Evolutionary conservation across 2,888 invertebrate genomes (phyloP).

Genomic region (Drosophila diplacantha): DNA sequence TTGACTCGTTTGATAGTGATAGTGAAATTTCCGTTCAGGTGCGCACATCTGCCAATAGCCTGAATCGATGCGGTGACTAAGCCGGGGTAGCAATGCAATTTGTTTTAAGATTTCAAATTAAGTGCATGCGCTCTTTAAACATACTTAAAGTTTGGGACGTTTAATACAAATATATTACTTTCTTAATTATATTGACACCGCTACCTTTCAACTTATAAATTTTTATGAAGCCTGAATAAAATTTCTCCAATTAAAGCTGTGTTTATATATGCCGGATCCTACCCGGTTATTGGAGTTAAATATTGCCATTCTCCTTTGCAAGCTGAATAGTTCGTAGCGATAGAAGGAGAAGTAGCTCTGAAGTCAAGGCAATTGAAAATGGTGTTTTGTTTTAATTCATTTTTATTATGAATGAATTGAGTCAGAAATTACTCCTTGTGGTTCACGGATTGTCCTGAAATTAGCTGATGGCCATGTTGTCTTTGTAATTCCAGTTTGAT

Average conservation of each 20-base stretch:
- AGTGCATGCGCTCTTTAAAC: not conserved
- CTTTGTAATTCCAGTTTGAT: no score
- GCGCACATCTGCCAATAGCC: conserved; percentile 8
- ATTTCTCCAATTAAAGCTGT: not conserved
- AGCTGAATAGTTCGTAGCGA: no score
- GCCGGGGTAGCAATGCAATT: not conserved
- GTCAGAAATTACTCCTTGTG: no score
- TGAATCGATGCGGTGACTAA: not conserved
- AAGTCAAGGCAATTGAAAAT: no score
- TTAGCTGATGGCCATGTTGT: no score
- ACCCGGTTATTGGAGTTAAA: not conserved
- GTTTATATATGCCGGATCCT: no score
- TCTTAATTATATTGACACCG: not conserved
- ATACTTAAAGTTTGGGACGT: no score
- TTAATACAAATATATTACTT: not conserved
- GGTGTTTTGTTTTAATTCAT: no score
- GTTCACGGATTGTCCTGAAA: no score
- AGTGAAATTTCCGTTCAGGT: conserved; percentile 27
- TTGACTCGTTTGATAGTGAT: conserved; percentile 27
- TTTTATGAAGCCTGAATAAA: not conserved
- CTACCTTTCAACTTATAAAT: not conserved
- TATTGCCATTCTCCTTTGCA: not conserved
- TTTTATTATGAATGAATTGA: no score
- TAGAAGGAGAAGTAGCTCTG: no score
- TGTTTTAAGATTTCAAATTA: not conserved